Evolutionary conservation across 2,113 vertebrate genomes (phyloP).

Genomic region (Phocoena sinus): DNA sequence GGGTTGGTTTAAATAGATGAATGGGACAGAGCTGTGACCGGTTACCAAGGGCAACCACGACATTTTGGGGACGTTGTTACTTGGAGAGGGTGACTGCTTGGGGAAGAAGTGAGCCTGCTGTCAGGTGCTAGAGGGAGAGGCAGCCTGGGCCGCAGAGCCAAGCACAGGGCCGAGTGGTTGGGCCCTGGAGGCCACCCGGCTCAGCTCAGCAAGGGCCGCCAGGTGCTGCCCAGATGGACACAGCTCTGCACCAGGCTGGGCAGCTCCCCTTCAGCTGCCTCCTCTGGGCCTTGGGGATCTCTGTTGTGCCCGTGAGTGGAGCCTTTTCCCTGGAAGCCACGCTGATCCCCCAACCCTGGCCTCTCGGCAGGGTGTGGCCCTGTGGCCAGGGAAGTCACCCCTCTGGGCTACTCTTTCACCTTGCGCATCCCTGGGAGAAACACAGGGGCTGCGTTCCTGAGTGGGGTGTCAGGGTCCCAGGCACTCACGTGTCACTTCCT

Average conservation of each 20-base stretch:
- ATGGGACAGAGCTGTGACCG: background rate
- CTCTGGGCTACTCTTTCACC: background rate
- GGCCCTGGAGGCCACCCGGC: accelerated
- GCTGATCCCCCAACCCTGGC: accelerated
- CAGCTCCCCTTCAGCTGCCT: background rate
- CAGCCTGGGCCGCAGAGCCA: accelerated
- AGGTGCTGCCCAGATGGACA: accelerated
- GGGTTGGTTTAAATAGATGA: background rate
- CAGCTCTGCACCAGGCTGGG: accelerated
- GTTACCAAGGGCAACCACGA: background rate
- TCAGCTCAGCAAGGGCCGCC: accelerated
- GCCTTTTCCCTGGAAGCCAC: accelerated
- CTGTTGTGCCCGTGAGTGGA: accelerated
- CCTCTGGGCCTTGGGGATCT: accelerated
- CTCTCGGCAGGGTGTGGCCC: background rate
- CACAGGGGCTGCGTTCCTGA: background rate
- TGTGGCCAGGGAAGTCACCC: background rate
- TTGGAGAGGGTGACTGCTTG: background rate
- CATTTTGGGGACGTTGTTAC: background rate
- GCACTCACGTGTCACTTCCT: accelerated
- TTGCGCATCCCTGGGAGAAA: background rate
- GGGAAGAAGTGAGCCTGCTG: background rate
- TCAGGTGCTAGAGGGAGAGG: background rate
- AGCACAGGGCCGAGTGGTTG: accelerated
- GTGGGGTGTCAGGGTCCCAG: background rate